Percentiles rank a stretch among this genome's conserved stretches.
Conservation (phyloP, 2,888 invertebrate species). For the Conchocele bisecta region DNA sequence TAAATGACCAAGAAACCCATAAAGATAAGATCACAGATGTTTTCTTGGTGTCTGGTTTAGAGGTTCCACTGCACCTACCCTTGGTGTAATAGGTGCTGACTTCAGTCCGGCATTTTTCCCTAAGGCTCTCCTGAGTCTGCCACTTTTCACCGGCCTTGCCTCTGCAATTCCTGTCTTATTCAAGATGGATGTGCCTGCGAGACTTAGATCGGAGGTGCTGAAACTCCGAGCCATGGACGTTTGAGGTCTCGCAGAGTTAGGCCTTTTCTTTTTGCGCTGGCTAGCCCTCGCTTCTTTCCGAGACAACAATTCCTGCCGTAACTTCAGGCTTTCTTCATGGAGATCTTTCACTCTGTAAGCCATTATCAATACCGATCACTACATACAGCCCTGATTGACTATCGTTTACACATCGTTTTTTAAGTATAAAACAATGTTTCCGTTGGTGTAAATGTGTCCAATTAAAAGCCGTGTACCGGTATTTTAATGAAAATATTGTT, state of each 20-base stretch:
- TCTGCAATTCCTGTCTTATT: conserved; percentile 52
- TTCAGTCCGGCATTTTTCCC: conserved; percentile 55
- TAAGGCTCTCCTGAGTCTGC: conserved; percentile 58
- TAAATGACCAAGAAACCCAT: too few species aligned
- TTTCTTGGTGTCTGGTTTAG: too few species aligned
- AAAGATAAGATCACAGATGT: too few species aligned
- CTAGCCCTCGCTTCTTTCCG: conserved; percentile 58
- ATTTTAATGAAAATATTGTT: too few species aligned
- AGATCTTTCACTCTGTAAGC: conserved; percentile 67
- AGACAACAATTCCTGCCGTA: conserved; percentile 66
- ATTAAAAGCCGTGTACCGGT: too few species aligned
- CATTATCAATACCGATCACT: too few species aligned
- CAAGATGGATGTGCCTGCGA: conserved; percentile 58
- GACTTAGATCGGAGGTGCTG: conserved; percentile 57
- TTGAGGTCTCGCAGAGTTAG: neutral
- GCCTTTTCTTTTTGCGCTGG: conserved; percentile 23
- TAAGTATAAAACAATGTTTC: too few species aligned
- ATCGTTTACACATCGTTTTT: too few species aligned
- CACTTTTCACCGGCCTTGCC: conserved; percentile 67
- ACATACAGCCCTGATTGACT: too few species aligned
- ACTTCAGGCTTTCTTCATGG: conserved; percentile 71
- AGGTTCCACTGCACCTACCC: conserved; percentile 53
- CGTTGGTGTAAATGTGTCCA: too few species aligned
- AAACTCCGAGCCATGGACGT: conserved; percentile 45
- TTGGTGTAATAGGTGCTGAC: conserved; percentile 60